Evolutionary conservation across 2,113 vertebrate species (phyloP).

Genomic region (Grantiella picta): DNA sequence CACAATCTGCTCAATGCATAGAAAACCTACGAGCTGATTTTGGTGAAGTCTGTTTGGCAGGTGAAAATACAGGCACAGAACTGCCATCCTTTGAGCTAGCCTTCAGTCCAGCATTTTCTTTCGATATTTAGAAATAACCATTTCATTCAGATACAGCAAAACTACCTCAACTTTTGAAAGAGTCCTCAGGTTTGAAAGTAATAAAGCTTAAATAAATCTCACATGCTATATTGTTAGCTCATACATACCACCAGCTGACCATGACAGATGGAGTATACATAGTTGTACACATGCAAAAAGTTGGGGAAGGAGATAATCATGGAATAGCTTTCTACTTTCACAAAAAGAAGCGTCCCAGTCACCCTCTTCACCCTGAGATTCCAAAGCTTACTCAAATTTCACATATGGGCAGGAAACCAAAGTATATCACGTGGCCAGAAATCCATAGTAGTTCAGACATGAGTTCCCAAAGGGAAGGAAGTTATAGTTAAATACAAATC

Average conservation of each 20-base stretch:
- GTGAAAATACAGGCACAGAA: background rate
- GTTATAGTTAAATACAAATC: constrained; percentile 2
- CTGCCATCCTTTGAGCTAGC: background rate
- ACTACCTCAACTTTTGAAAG: background rate
- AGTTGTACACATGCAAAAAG: background rate
- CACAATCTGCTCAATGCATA: background rate
- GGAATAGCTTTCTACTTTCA: background rate
- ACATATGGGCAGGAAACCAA: background rate
- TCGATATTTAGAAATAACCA: background rate
- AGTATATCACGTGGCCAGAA: background rate
- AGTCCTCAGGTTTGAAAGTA: background rate
- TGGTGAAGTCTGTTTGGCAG: background rate
- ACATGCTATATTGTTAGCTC: background rate
- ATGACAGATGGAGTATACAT: background rate
- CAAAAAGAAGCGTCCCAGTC: background rate
- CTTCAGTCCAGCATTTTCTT: background rate
- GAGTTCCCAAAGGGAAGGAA: constrained; percentile 33
- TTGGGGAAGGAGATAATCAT: background rate
- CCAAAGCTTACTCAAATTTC: background rate
- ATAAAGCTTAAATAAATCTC: background rate
- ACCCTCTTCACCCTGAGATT: background rate
- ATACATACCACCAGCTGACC: background rate
- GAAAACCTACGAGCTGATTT: background rate
- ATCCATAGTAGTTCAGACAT: fast-evolving
- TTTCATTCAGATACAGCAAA: background rate